Conservation (phyloP, 2,888 invertebrate species). For the Pristionchus exspectatus region DNA sequence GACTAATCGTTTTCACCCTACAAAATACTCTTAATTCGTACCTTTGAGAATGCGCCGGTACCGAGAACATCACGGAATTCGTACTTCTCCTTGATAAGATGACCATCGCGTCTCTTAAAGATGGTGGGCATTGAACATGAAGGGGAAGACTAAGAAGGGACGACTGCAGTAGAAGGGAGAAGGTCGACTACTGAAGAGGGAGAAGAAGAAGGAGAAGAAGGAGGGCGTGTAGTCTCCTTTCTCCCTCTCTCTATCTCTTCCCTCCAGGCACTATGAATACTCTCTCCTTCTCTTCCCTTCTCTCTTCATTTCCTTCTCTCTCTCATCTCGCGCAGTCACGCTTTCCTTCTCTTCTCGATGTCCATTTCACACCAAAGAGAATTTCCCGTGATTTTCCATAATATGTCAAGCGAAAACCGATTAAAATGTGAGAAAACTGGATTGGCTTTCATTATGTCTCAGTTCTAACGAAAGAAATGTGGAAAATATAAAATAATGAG, state of each 20-base stretch:
- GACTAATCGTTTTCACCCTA: neutral
- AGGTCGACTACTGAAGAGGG: neutral
- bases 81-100: conserved; percentile 71
- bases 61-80: conserved; percentile 78
- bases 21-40: neutral
- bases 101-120: conserved; percentile 61
- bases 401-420: neutral
- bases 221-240: conserved; percentile 1
- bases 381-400: neutral
- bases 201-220: conserved; percentile 48
- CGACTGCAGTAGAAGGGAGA: conserved; percentile 8
- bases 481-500: neutral
- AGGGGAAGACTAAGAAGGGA: neutral
- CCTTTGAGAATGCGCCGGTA: conserved; percentile 78
- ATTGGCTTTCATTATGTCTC: neutral
- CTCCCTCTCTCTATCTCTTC: conserved; percentile 16
- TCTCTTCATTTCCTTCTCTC: conserved; percentile 1
- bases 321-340: conserved; percentile 19
- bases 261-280: neutral
- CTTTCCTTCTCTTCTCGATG: neutral
- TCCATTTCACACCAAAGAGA: neutral
- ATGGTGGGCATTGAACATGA: conserved; percentile 44
- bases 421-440: conserved; percentile 13
- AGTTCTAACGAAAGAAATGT: neutral
- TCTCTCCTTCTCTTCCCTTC: neutral